Evolutionary conservation across 2,888 invertebrate species (phyloP).

Genomic region (Phania funesta): DNA sequence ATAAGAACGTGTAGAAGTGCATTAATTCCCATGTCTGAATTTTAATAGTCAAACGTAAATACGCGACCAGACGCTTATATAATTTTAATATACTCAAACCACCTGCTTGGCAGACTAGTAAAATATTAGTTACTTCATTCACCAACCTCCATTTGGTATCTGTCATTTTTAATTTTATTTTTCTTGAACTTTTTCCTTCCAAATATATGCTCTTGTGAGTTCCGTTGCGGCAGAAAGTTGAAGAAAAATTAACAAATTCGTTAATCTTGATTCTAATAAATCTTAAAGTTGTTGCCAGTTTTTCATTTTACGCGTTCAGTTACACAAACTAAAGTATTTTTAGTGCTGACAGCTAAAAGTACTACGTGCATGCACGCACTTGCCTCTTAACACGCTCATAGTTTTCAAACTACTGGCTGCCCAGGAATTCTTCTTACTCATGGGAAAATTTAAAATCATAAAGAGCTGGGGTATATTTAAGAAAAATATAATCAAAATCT

Average conservation of each 20-base stretch:
- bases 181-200: not conserved
- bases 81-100: too few species aligned
- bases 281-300: constrained; percentile 78
- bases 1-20: constrained; percentile 35
- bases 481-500: not conserved
- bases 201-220: not conserved
- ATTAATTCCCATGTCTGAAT: constrained; percentile 23
- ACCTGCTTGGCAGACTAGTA: not conserved
- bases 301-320: constrained; percentile 71
- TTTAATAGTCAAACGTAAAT: constrained; percentile 2
- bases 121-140: not conserved
- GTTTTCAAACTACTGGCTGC: not conserved
- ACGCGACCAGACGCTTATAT: not conserved
- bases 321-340: not conserved
- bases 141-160: not conserved
- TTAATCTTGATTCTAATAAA: constrained; percentile 80
- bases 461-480: not conserved
- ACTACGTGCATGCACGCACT: constrained; percentile 13
- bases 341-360: constrained; percentile 44
- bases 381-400: not conserved
- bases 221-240: constrained; percentile 66
- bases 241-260: constrained; percentile 74
- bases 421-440: not conserved
- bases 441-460: not conserved
- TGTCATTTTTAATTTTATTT: constrained; percentile 11